Base-by-base conservation (phyloP, 2,888 invertebrate species). In the Periphyllus acericola region DNA sequence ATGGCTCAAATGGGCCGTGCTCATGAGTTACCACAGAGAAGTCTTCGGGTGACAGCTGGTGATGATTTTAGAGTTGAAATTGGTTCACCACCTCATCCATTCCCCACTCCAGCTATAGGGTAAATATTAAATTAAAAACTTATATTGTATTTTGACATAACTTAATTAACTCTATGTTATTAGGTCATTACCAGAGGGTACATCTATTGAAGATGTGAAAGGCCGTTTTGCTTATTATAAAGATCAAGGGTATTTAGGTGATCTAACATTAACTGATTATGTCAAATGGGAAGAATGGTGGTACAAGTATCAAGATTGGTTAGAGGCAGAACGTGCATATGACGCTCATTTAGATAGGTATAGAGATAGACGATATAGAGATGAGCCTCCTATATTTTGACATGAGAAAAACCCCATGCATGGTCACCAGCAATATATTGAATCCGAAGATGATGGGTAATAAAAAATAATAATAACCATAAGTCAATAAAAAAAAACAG, bases 251-350 rank as follows among this genome's bases (percentile, higher is more conserved):
- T 97, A 96, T 90, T 92, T 97, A 81, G 93, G 96, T 89, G 97
- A 96, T 92, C 92, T 96, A 40, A 93, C 94, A 0, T 93, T 96
- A 55, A 94, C 96, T 90, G 97, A 97, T 92, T 97, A 97, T 91
- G 94, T 97, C 89, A 97, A 97, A 92, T 97, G 97, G 97, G 97
- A 97, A 92, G 96, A 97, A 91, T 97, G 97, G 97, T 97, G 97
- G 96, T 97, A 97, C 92, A 95, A 95, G 90, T 97, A 97, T 91
- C 96, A 97, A 91, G 97, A 97, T 92, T 97, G 97, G 97, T 92
- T 97, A 90, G 96, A 96, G 90, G 94, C 95, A n/a, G 95, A 95
- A 91, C 93, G 95, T 75, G 87, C 80, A 8, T 87, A 87, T 74
- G 87, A 87, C 75, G 87, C 74, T 17, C 87, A 87, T 81, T 75